Base-by-base conservation (phyloP, 92 coral and sea anemone genomes). In the Hydrozoanthus gracilis region DNA sequence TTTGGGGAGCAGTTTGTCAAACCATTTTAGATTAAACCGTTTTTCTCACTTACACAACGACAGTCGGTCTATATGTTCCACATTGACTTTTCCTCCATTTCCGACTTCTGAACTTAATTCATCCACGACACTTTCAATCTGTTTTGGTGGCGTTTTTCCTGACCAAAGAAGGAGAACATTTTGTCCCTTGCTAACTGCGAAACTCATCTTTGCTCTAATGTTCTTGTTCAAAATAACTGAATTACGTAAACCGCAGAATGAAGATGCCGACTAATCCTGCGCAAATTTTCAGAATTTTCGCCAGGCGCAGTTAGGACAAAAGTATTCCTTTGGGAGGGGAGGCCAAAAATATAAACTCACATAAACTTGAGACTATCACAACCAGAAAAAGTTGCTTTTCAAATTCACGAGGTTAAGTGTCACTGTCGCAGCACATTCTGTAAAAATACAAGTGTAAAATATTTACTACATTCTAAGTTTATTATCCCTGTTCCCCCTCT, bases 41-140 rank as follows among this genome's bases (percentile, higher is more conserved):
- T 17, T 65, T 16, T 47, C 9, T 39, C 71, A 82, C 96, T 92
- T 83, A 96, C 99, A 92, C 79, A 96, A 64, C 69, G 86, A 62
- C 10, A 96, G 84, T 51, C 99, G 84, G 58, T 96, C 98, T 14
- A 88, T 92, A 74, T 96, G 96, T 69, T 96, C 99, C n/a, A 96
- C 84, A 12, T 92, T 85, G 10, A 96, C 89, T 46, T 95, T 91
- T 35, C 99, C 99, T 60, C 73, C 84, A 7, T 68, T 8, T 5
- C 98, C 96, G 46, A 93, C 93, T 18, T 14, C 61, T 44, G 89
- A 82, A 50, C 88, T 92, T 52, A 93, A 82, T 17, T 86, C 92
- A 11, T 82, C 68, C n/a, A 95, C 95, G 16, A 90, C 85, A 69
- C 64, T 92, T 87, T 96, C 95, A 51, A 96, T 86, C 70, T 93